Conservation (phyloP, 2,888 invertebrate species). For the Xanthia togata region DNA sequence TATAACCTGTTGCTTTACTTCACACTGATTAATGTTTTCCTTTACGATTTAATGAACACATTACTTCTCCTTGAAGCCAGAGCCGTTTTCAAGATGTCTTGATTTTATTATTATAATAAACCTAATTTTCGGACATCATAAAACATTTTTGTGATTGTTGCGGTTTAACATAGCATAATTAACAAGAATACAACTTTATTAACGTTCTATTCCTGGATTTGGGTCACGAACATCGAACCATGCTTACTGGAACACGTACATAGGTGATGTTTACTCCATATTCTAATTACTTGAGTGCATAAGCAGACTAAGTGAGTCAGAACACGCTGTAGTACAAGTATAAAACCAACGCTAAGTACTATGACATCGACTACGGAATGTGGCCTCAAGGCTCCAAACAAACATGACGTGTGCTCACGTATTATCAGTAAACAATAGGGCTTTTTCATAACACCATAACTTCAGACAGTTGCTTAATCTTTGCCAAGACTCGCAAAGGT, state of each 20-base stretch:
- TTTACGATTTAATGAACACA: slow-evolving; percentile 71
- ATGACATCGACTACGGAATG: slow-evolving; percentile 87
- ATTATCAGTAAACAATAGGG: slow-evolving; percentile 81
- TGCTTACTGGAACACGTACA: slow-evolving; percentile 63
- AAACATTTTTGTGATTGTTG: slow-evolving; percentile 75
- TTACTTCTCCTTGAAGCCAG: slow-evolving; percentile 66
- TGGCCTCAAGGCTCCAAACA: slow-evolving; percentile 81
- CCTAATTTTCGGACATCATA: slow-evolving; percentile 72
- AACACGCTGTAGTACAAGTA: slow-evolving; percentile 55
- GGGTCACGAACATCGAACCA: slow-evolving; percentile 70
- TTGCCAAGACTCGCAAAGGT: slow-evolving; percentile 47
- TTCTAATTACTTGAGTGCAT: slow-evolving; percentile 66
- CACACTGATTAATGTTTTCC: slow-evolving; percentile 69
- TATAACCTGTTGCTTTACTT: slow-evolving; percentile 57
- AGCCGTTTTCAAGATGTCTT: slow-evolving; percentile 62
- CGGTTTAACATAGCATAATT: slow-evolving; percentile 74
- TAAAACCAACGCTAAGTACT: slow-evolving; percentile 79
- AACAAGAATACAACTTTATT: slow-evolving; percentile 71
- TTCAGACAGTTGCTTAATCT: slow-evolving; percentile 61
- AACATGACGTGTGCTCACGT: slow-evolving; percentile 74
- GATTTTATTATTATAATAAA: slow-evolving; percentile 75
- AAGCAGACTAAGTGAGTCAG: slow-evolving; percentile 64
- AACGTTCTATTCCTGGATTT: slow-evolving; percentile 71
- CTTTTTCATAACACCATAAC: slow-evolving; percentile 66
- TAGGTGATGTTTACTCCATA: slow-evolving; percentile 68